phyloP scores from a whole-genome alignment of 2,888 invertebrate species.

The Habroteleia sp. region DNA sequence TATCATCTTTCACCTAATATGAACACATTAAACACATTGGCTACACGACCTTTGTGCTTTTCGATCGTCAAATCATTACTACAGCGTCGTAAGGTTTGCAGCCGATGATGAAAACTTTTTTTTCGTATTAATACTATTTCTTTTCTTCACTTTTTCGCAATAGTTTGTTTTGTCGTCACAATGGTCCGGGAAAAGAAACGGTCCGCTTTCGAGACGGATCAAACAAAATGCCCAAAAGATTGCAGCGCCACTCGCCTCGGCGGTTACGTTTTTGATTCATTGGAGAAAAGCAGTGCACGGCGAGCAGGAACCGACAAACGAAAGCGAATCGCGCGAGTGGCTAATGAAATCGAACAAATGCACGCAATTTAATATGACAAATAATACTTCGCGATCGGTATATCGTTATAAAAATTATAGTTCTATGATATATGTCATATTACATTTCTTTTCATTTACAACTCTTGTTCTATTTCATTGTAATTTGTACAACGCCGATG shows the following conservation, averaged over 20 bases:
- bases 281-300: conserved; percentile 3
- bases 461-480: conserved; percentile 45
- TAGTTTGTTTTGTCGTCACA: conserved; percentile 26
- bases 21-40: conserved; percentile 64
- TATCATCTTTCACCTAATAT: conserved; percentile 55
- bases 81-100: conserved; percentile 42
- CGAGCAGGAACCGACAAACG: conserved; percentile 22
- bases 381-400: conserved; percentile 50
- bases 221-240: conserved; percentile 44
- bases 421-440: conserved; percentile 56
- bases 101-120: conserved; percentile 52
- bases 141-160: conserved; percentile 21
- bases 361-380: conserved; percentile 54
- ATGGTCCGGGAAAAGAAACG: conserved; percentile 46
- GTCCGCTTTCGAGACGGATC: conserved; percentile 17
- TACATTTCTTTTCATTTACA: conserved; percentile 38
- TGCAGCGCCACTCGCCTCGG: conserved; percentile 2
- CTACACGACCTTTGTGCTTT: conserved; percentile 51
- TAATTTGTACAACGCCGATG: conserved; percentile 42
- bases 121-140: conserved; percentile 45
- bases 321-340: conserved; percentile 41
- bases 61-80: conserved; percentile 51
- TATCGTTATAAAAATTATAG: conserved; percentile 60
- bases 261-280: conserved; percentile 23
- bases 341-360: conserved; percentile 56